Evolutionary conservation across 1,140 invertebrate species (phyloP), one percentile per base, ranked within the genome.

Genomic region (Parapsyche elsis): DNA sequence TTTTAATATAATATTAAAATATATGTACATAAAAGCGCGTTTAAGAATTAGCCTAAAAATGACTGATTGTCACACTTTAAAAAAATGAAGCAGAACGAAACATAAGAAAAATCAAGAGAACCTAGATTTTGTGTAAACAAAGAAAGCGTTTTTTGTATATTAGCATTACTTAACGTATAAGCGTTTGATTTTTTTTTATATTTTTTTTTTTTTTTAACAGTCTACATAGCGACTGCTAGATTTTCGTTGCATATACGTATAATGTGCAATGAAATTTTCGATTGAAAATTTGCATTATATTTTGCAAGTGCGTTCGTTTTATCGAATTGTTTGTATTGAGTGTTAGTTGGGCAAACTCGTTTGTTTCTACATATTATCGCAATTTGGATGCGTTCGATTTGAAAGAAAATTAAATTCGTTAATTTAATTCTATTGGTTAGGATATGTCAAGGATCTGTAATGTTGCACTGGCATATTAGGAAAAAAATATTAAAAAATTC

Each of bases 91-190:
- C 12, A 53, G 49, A n/a, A 19, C 57, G 57, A 61, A 61, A 61
- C 21, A 61, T 21, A 74, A 30, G 71, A 26, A 53, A 14, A 53
- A 12, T 1, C 10, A 53, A 53, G 24, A 73, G 23, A 73, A 14
- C n/a, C 2, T 23, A 46, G 24, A 71, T 24, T 57, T 57, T 57
- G 24, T 23, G 23, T 49, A 57, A 75, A 75, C 49, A 75, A 75
- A 46, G 73, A 57, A 38, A 75, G 73, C 9, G 12, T 23, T 75
- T 46, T 38, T 75, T 24, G 12, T 75, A 16, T 71, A 57, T 75
- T 75, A 75, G 73, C 73, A 75, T 12, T 46, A 75, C 46, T 75
- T 75, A 75, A 57, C 73, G 49, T 57, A 16, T 75, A 7, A n/a
- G 19, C 21, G 64, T 67, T 24, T 67, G 24, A 67, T 67, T 67